Conservation (phyloP, 2,797 vertebrate genomes). For the Threskiornis aethiopicus region DNA sequence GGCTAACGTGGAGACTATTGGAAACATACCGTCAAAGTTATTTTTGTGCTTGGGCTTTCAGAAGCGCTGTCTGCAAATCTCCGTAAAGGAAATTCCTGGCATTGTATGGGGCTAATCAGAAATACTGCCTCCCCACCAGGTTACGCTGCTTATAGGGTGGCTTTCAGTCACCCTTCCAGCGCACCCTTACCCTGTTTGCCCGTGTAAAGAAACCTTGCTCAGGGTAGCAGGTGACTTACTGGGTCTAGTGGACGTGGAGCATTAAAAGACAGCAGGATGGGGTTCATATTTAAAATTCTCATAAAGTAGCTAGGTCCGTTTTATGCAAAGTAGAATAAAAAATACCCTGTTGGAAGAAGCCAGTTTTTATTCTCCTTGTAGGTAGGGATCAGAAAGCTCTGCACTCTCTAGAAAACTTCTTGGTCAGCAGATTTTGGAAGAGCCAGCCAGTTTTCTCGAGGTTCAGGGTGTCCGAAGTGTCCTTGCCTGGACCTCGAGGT, state of each 20-base stretch:
- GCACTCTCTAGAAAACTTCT: not conserved
- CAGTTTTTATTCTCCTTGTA: not conserved
- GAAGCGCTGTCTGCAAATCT: constrained; percentile 12
- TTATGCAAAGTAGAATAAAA: not conserved
- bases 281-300: not conserved
- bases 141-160: not conserved
- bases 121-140: not conserved
- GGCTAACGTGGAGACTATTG: not conserved
- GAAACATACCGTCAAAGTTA: constrained; percentile 24
- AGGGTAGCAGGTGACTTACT: not conserved
- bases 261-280: not conserved
- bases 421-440: not conserved
- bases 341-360: not conserved
- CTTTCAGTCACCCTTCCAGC: not conserved
- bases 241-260: not conserved
- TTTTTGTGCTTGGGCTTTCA: constrained; percentile 38
- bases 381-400: not conserved
- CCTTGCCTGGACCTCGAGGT: not conserved
- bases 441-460: not conserved
- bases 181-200: not conserved
- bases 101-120: constrained; percentile 46
- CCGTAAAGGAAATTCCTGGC: constrained; percentile 51
- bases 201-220: not conserved
- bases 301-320: rapidly evolving
- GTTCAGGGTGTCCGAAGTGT: not conserved